phyloP scores from a whole-genome alignment of 2,113 vertebrate genomes.

The Takifugu bimaculatus region DNA sequence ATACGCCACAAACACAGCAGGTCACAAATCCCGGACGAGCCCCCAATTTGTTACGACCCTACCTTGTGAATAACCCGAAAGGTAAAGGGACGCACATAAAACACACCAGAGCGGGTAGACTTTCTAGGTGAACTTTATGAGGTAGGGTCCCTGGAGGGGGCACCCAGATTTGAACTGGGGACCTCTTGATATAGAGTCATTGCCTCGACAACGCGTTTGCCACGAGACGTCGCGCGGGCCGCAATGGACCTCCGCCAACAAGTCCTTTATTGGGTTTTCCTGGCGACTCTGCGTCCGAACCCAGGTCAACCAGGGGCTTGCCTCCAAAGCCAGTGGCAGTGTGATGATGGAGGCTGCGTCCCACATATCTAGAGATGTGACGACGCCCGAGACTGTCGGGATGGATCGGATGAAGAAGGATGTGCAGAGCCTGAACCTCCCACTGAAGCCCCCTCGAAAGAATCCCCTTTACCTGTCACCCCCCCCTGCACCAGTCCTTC shows the following conservation, averaged over 20 bases:
- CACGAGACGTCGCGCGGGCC: slow-evolving; percentile 20
- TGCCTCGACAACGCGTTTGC: too few species aligned
- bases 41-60: too few species aligned
- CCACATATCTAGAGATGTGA: slow-evolving; percentile 80
- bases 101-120: too few species aligned
- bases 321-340: slow-evolving; percentile 77
- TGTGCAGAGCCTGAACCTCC: neutral
- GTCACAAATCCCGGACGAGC: too few species aligned
- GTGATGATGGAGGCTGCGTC: slow-evolving; percentile 83
- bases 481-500: slow-evolving; percentile 66
- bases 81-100: too few species aligned
- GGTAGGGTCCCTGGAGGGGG: too few species aligned
- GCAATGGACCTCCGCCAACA: slow-evolving; percentile 42
- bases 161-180: too few species aligned
- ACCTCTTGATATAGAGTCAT: too few species aligned
- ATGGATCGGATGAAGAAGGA: slow-evolving; percentile 91
- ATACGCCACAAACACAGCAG: too few species aligned
- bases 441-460: neutral
- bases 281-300: slow-evolving; percentile 15
- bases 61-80: too few species aligned
- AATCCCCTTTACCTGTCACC: neutral
- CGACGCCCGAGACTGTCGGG: slow-evolving; percentile 82
- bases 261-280: slow-evolving; percentile 22
- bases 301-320: slow-evolving; percentile 49
- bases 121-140: too few species aligned